Evolutionary conservation across 2,797 vertebrate species (phyloP), one percentile per base, ranked within the genome.

Genomic region (Nannoperca obscura): DNA sequence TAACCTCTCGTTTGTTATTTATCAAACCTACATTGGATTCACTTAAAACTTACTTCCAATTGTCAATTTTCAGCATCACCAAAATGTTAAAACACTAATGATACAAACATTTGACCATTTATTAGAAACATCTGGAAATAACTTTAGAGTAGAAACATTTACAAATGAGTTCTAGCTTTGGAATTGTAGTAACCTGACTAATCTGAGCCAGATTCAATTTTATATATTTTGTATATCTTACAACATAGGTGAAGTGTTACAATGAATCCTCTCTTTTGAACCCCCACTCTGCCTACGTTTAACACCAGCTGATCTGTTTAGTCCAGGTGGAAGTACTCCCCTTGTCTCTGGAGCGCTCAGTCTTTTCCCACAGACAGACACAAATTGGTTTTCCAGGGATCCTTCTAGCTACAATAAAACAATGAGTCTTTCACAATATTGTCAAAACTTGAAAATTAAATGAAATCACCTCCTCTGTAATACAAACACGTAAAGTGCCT

Each of bases 271-370:
- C 4, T 57, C 19, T 32, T 5, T 15, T 40, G 13, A 50, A 47
- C 34, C 32, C 3, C 10, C 13, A 8, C 17, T n/a, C 50, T 20
- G 38, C 12, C 7, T 7, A 47, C 20, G 2, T 30, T 13, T 61
- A 32, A 57, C 17, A 17, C 38, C 9, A 52, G 32, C 1, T 65
- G 27, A 17, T 20, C 3, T 17, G n/a, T 50, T 44, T 0, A 64
- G 17, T 32, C 24, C 19, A 50, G 19, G 17, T 64, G 32, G 4
- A 50, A 19, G 17, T 17, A 58, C 75, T 79, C 42, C 79, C 81
- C 72, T 76, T 27, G 19, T 70, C 15, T 53, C 38, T 44, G 53
- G 7, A 73, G 50, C 27, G 36, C 58, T 3, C 38, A 19, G 19
- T 20, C 5, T 9, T 27, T 8, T 62, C 22, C 70, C 71, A 70